Percentiles rank a stretch among this genome's conserved stretches.
phyloP scores from a whole-genome alignment of 2,797 vertebrate species.

The Chanos chanos region DNA sequence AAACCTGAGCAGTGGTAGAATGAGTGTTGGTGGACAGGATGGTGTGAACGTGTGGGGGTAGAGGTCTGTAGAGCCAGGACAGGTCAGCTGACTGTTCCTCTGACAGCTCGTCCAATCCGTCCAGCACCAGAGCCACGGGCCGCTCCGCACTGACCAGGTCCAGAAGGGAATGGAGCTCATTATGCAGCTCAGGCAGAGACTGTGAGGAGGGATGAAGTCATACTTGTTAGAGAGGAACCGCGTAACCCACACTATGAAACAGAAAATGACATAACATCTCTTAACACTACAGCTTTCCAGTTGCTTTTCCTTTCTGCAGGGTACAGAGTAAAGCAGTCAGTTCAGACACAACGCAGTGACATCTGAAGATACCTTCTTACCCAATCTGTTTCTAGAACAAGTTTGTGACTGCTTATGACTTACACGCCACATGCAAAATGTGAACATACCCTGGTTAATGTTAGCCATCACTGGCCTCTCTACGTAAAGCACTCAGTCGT shows the following conservation, averaged over 20 bases:
- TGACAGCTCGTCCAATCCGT: constrained; percentile 65
- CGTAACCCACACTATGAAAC: too few species aligned
- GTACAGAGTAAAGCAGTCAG: too few species aligned
- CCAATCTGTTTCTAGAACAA: neutral
- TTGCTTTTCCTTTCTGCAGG: too few species aligned
- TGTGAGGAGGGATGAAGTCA: constrained; percentile 22
- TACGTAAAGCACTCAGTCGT: too few species aligned
- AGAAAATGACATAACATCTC: too few species aligned
- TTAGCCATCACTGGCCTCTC: too few species aligned
- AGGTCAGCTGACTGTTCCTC: constrained; percentile 59
- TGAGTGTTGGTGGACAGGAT: constrained; percentile 56
- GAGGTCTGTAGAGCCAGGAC: constrained; percentile 58
- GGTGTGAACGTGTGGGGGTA: constrained; percentile 58
- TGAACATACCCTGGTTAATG: too few species aligned
- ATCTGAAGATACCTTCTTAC: too few species aligned
- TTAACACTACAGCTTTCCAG: too few species aligned
- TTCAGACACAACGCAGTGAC: too few species aligned
- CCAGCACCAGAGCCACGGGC: constrained; percentile 58
- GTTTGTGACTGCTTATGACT: too few species aligned
- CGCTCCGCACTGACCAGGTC: constrained; percentile 46
- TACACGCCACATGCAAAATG: too few species aligned
- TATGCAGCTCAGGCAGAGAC: constrained; percentile 58
- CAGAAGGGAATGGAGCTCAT: constrained; percentile 63
- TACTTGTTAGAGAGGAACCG: constrained; percentile 11
- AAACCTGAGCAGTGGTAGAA: constrained; percentile 40